Base-by-base conservation (phyloP, 1,140 invertebrate species). In the Drosophila saltans region DNA sequence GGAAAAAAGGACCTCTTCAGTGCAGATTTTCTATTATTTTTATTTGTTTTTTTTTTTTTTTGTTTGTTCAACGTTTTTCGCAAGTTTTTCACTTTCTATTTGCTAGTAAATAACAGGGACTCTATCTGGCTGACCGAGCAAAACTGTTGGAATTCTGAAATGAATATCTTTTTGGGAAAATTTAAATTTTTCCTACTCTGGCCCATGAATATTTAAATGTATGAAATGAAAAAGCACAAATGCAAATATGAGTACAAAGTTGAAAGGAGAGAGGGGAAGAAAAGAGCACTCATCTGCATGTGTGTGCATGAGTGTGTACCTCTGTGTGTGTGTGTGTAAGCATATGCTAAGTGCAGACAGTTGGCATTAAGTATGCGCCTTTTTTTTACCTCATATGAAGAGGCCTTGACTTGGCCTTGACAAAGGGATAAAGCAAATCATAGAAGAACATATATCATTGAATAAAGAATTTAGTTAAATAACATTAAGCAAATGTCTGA, bases 141-240 rank as follows among this genome's bases (percentile, higher is more conserved):
- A 74, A 57, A 33, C 36, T 55, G 45, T 30, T 74, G 62, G 60
- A 1, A 1, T 30, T 24, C 30, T 16, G 1, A 11, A 40, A 45
- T 62, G 71, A 68, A 68, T 66, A 41, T 65, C 33, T 59, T 59
- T 48, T 48, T 48, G 7, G 73, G 55, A 63, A 40, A 76, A 75
- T 76, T 76, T 16, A 16, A 63, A 75, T 75, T 75, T 76, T 76
- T 36, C 41, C 52, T 69, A 72, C n/a, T 76, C 65, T 40, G 52
- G 65, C 59, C 52, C 66, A 76, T 75, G 72, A 75, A 76, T 76
- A 69, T 75, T 76, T 69, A 76, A 69, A 76, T 75, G 72, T 52
- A 69, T 63, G 26, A 76, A 75, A 76, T 75, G 55, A 75, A 76
- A 76, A 76, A 69, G 74, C 66, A 75, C 73, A 76, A 75, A 75